Conservation (phyloP, 2,797 vertebrate species). For the Anguilla obscura region DNA sequence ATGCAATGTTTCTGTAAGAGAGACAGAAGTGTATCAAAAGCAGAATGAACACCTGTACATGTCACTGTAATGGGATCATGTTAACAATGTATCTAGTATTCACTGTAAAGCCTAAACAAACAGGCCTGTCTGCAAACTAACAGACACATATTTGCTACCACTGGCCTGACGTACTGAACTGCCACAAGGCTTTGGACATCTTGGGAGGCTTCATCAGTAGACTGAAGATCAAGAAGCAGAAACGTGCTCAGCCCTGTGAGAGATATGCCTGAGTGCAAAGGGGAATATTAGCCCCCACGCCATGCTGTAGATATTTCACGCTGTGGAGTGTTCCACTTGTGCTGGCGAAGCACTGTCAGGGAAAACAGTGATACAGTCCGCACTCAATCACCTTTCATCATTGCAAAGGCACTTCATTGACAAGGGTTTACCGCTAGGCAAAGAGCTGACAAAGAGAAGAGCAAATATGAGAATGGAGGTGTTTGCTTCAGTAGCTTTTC, state of each 20-base stretch:
- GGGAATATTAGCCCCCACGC: conserved; percentile 1
- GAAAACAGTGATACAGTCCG: neutral
- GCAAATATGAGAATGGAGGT: conserved; percentile 5
- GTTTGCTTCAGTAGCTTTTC: neutral
- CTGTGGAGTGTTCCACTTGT: neutral
- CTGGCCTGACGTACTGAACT: neutral
- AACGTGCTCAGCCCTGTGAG: conserved; percentile 11
- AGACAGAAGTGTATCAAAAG: neutral
- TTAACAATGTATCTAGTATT: neutral
- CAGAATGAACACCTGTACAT: neutral
- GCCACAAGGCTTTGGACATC: neutral
- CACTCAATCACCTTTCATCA: conserved; percentile 18
- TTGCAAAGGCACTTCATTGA: neutral
- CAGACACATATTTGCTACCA: neutral
- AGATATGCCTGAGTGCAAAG: neutral
- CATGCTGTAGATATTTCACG: conserved; percentile 3
- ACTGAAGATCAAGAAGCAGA: neutral
- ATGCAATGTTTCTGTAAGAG: neutral
- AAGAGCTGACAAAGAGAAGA: neutral
- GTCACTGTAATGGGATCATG: neutral
- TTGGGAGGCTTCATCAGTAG: neutral
- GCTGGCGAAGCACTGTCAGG: neutral
- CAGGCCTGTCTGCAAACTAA: neutral
- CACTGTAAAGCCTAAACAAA: neutral
- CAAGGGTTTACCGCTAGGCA: neutral